These are phyloP conservation scores for Dicyrtomina minuta DNA, from an alignment of 2,888 invertebrate genomes.

Conservation along the genomic window DNA sequence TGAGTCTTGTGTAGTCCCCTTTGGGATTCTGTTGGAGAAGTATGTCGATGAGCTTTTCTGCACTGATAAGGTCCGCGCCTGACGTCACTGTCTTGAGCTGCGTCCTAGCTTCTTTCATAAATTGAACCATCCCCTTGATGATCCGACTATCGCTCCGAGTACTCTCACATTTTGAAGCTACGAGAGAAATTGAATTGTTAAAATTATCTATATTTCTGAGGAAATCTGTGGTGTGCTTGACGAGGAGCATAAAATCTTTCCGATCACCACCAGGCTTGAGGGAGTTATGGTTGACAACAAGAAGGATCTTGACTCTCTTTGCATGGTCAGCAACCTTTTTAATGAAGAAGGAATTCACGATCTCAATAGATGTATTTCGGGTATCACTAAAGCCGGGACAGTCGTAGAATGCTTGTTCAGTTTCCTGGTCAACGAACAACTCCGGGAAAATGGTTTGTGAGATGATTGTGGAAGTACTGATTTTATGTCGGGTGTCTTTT, in stretches of 20 bases:
- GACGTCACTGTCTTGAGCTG: neutral
- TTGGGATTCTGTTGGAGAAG: neutral
- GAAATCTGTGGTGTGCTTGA: constrained; percentile 30
- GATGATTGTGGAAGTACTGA: constrained; percentile 10
- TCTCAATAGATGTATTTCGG: constrained; percentile 52
- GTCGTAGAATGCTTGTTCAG: constrained; percentile 19
- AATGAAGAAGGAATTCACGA: constrained; percentile 54
- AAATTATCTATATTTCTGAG: neutral
- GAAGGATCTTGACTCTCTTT: constrained; percentile 52
- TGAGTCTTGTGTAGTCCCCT: neutral
- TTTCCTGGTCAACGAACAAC: constrained; percentile 11
- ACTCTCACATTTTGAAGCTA: neutral
- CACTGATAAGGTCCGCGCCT: neutral
- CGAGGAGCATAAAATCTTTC: constrained; percentile 32
- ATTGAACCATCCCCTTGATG: constrained; percentile 1
- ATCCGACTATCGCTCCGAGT: neutral
- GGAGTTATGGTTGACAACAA: constrained; percentile 53
- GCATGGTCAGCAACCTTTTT: constrained; percentile 53
- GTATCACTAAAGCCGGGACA: constrained; percentile 46
- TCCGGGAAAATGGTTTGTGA: constrained; percentile 31
- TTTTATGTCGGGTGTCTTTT: neutral
- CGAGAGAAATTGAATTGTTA: neutral
- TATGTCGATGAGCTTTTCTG: neutral
- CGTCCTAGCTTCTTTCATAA: neutral
- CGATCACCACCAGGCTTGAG: constrained; percentile 41